Base-by-base conservation (phyloP, 2,888 invertebrate species). In the Agrotis clavis region DNA sequence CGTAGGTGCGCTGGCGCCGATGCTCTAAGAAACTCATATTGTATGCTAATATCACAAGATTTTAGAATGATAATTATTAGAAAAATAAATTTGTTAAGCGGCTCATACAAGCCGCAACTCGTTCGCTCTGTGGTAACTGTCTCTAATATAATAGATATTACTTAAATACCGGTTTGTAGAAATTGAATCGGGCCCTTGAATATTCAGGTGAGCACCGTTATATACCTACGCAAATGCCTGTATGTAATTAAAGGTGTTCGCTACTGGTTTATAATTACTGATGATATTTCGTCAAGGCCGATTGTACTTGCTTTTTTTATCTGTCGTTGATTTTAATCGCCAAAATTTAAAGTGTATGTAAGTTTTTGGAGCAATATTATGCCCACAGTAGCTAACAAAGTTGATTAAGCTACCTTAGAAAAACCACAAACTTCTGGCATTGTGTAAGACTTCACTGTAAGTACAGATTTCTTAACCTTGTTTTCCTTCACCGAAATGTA, bases 31-130 rank as follows among this genome's bases (percentile, higher is more conserved):
- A 83, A 87, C 90, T 92, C 91, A 94, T 95, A 96, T 96, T 96
- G 96, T 96, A 96, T 96, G 96, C 92, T 92, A 94, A 94, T 94
- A 89, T 87, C 77, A 83, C 80, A 89, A 89, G 87, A 91, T 90
- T 91, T 72, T 93, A 78, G 92, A 94, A 95, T 93, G 92, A 92
- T 93, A 93, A 95, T 94, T 92, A 94, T 91, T 89, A 90, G 88
- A 89, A 92, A 94, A 93, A 92, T 90, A 92, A 57, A 87, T 90
- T 90, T 92, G 88, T 89, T 88, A 90, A 91, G 86, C 90, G 84
- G 90, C 88, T 90, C 87, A 88, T 91, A 92, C 90, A 87, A 75
- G 86, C 88, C 90, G 91, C 87, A 88, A 92, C 93, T 87, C 89
- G 93, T 91, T 91, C 81, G 78, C 78, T 85, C 74, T 85, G 86